Evolutionary conservation across 1,140 invertebrate species (phyloP), one percentile per base, ranked within the genome.

Genomic region (Cotesia typhae): DNA sequence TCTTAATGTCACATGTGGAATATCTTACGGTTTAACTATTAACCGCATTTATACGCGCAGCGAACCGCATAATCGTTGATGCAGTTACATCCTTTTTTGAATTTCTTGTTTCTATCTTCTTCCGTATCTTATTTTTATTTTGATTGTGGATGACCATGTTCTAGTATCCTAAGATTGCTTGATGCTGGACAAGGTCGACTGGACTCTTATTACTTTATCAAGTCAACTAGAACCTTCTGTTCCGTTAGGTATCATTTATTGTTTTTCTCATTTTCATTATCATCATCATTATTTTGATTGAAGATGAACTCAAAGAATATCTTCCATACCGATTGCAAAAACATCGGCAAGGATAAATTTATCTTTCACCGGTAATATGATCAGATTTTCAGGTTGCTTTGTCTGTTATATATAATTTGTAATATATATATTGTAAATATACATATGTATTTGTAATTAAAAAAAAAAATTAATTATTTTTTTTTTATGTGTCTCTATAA

Each of bases 1-100:
- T 28, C 37, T 70, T 7, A 14, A 14, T 60, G 57, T 55, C 12
- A 14, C 51, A 61, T 61, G 28, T 20, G 36, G 55, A 55, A 35
- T 63, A 55, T 65, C 73, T 79, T 80, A 79, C 78, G 76, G 76
- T 81, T 79, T 70, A 69, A 41, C 72, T 81, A 75, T 82, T 81
- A 81, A 69, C 77, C 75, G 73, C 73, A 70, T 81, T 81, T 82
- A 80, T 73, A 79, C 78, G 76, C 73, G 64, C 79, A 75, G 61
- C 79, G 77, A 76, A 80, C 74, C 81, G 79, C 70, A 59, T 79
- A 78, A 81, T 73, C 75, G 66, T 53, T 60, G 63, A 70, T 72
- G 60, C 70, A 63, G 77, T 74, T 74, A 67, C 51, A 51, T 67
- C 28, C 52, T 55, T 65, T 2, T 17, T 51, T 65, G 14, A 9